phyloP scores from a whole-genome alignment of 2,113 vertebrate genomes.

The Chaetura pelagica region DNA sequence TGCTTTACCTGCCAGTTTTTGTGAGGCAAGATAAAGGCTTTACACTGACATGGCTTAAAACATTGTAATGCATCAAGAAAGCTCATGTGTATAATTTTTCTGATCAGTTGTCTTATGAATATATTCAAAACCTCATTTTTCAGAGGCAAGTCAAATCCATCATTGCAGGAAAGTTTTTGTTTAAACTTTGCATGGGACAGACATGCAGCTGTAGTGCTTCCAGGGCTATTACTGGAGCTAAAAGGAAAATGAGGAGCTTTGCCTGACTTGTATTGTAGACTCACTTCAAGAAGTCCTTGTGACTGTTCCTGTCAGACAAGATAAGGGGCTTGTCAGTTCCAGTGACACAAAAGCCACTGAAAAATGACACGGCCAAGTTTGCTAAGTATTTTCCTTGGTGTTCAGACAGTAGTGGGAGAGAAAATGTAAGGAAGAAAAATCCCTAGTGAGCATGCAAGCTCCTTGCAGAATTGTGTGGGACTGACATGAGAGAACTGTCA shows the following conservation, averaged over 20 bases:
- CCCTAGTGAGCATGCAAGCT: fast-evolving
- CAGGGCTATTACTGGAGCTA: background rate
- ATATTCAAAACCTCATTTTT: background rate
- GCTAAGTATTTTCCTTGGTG: background rate
- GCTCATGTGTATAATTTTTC: background rate
- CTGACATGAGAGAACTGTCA: background rate
- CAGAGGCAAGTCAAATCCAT: background rate
- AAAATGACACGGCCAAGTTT: background rate
- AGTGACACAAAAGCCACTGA: background rate
- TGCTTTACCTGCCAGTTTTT: background rate
- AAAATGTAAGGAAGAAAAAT: background rate
- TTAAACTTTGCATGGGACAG: background rate
- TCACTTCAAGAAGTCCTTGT: background rate
- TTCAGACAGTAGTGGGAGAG: background rate
- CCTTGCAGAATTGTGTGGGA: background rate
- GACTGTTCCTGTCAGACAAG: background rate
- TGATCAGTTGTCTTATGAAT: background rate
- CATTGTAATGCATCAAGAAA: background rate
- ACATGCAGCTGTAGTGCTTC: fast-evolving
- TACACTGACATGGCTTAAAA: background rate
- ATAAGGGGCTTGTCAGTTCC: background rate
- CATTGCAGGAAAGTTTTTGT: background rate
- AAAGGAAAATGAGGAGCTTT: background rate
- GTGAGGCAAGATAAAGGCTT: background rate
- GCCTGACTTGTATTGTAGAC: background rate